Percentiles rank a stretch among this genome's conserved stretches.
phyloP scores from a whole-genome alignment of 1,140 invertebrate genomes.

The Batillaria attramentaria region DNA sequence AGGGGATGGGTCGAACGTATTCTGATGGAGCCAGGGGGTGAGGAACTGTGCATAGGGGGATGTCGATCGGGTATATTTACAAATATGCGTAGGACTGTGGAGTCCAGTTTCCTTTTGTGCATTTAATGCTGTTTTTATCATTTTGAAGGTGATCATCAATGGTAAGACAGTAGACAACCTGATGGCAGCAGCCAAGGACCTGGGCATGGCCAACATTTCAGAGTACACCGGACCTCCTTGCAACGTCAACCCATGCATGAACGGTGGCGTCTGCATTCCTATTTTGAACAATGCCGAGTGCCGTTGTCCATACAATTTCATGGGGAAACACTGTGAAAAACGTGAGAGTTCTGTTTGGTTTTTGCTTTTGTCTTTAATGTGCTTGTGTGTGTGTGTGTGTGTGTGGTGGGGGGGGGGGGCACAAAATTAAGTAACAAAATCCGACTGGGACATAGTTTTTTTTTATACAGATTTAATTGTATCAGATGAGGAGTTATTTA shows the following conservation, averaged over 20 bases:
- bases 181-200: constrained; percentile 65
- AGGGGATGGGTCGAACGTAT: too few relatives aligned
- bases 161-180: constrained; percentile 77
- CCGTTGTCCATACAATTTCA: constrained; percentile 79
- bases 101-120: too few relatives aligned
- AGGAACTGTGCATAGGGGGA: too few relatives aligned
- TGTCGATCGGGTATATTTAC: too few relatives aligned
- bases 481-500: too few relatives aligned
- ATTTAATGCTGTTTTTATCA: too few relatives aligned
- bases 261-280: constrained; percentile 85
- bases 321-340: constrained; percentile 82
- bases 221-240: constrained; percentile 82
- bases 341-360: constrained; percentile 74
- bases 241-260: constrained; percentile 79
- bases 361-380: neutral
- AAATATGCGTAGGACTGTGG: too few relatives aligned
- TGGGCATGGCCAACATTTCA: constrained; percentile 73
- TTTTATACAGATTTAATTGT: too few relatives aligned
- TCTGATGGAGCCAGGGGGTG: too few relatives aligned
- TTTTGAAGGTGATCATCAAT: constrained; percentile 78
- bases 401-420: neutral
- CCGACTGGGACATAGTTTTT: constrained; percentile 13
- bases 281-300: constrained; percentile 81
- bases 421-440: too few relatives aligned
- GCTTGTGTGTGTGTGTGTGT: neutral